phyloP scores from a whole-genome alignment of 2,797 vertebrate genomes.

The Serranus cabrilla region DNA sequence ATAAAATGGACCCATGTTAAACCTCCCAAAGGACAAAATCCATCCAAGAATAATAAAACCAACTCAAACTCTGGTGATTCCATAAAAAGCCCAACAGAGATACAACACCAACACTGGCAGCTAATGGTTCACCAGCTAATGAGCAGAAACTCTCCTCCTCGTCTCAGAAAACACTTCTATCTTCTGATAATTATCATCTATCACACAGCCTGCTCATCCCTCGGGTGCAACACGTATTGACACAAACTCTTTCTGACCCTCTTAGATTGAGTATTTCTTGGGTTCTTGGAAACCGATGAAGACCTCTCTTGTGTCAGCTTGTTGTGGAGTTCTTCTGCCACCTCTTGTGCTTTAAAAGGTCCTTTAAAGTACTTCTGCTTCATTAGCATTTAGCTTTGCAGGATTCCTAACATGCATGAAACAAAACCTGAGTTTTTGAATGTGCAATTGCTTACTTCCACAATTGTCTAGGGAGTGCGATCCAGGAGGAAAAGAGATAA shows the following conservation, averaged over 20 bases:
- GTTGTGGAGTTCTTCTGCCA: neutral
- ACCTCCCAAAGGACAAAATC: neutral
- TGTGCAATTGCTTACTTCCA: neutral
- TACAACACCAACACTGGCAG: neutral
- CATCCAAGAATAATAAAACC: neutral
- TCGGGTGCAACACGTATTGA: neutral
- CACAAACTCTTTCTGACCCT: neutral
- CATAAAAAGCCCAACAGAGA: neutral
- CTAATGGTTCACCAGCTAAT: neutral
- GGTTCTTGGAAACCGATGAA: neutral
- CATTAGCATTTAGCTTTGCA: neutral
- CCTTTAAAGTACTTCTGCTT: neutral
- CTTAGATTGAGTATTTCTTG: neutral
- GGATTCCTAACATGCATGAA: neutral
- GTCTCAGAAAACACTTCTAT: neutral
- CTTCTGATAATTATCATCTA: neutral
- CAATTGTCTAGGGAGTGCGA: conserved; percentile 6
- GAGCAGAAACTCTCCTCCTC: neutral
- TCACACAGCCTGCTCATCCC: neutral
- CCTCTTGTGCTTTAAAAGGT: neutral
- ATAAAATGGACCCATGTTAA: neutral
- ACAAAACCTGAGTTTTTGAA: neutral
- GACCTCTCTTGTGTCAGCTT: neutral
- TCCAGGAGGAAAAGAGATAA: conserved; percentile 23
- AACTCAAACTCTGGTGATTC: neutral